phyloP scores from a whole-genome alignment of 2,888 invertebrate species.

The Harpalus rufipes region DNA sequence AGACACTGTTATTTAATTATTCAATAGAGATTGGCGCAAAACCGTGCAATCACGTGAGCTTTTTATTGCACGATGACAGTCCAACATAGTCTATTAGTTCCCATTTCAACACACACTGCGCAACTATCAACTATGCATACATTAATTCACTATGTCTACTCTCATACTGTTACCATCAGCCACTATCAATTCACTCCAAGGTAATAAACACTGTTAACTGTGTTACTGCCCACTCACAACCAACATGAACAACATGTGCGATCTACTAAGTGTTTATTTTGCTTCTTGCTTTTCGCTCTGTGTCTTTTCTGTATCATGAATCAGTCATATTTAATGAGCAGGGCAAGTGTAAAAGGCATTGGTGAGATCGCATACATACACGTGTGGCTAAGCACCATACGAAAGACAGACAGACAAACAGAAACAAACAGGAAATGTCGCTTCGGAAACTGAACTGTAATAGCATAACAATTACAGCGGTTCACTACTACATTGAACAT shows the following conservation, averaged over 20 bases:
- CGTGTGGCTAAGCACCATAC: slow-evolving; percentile 39
- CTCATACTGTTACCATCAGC: slow-evolving; percentile 26
- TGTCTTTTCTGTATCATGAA: slow-evolving; percentile 5
- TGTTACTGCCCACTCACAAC: slow-evolving; percentile 10
- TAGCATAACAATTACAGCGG: slow-evolving; percentile 42
- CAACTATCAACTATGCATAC: slow-evolving; percentile 50
- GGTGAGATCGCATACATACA: slow-evolving; percentile 54
- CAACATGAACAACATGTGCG: slow-evolving; percentile 47
- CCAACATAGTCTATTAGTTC: slow-evolving; percentile 28
- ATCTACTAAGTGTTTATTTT: slow-evolving; percentile 50
- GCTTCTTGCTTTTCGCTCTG: slow-evolving; percentile 44
- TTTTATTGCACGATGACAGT: slow-evolving; percentile 38
- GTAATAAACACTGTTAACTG: slow-evolving; percentile 29
- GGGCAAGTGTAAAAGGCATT: slow-evolving; percentile 16
- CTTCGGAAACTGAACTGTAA: slow-evolving; percentile 39
- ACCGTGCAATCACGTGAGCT: slow-evolving; percentile 6
- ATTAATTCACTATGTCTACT: slow-evolving; percentile 38
- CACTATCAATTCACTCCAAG: slow-evolving; percentile 37
- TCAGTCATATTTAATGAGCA: slow-evolving; percentile 16
- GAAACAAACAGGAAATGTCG: slow-evolving; percentile 52
- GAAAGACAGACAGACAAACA: slow-evolving; percentile 64
- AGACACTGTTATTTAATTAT: too few species aligned
- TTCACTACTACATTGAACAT: slow-evolving; percentile 51
- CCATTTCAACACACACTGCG: slow-evolving; percentile 44
- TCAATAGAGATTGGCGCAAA: slow-evolving; percentile 4